Evolutionary conservation across 2,888 invertebrate genomes (phyloP).

Genomic region (Bombylius major): DNA sequence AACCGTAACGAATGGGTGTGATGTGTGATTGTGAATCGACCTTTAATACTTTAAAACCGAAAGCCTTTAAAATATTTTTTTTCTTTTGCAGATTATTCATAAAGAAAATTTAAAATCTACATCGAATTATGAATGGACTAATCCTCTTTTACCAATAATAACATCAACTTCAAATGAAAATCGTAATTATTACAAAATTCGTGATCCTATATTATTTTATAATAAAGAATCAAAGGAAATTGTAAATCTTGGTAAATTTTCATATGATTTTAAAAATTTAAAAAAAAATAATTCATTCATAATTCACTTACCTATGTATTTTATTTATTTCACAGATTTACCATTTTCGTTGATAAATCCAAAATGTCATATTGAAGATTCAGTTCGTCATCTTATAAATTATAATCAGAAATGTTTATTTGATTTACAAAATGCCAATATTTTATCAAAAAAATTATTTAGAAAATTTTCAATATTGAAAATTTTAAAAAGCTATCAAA

Average conservation of each 20-base stretch:
- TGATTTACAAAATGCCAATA: conserved; percentile 16
- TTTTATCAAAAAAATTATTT: conserved; percentile 6
- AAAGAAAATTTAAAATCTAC: too few relatives aligned
- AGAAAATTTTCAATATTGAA: conserved; percentile 8
- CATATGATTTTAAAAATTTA: background rate
- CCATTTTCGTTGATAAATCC: conserved; percentile 23
- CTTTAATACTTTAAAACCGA: too few relatives aligned
- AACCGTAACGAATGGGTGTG: too few relatives aligned
- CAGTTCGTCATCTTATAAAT: conserved; percentile 23
- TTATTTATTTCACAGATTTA: conserved; percentile 18
- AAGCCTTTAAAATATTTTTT: too few relatives aligned
- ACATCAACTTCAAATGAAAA: background rate
- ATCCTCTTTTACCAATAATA: background rate
- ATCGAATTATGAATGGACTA: conserved; percentile 7
- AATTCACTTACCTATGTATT: background rate
- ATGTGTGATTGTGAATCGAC: too few relatives aligned
- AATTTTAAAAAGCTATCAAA: conserved; percentile 7
- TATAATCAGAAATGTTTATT: conserved; percentile 15
- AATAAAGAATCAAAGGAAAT: conserved; percentile 18
- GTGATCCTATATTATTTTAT: conserved; percentile 23
- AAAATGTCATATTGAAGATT: conserved; percentile 23
- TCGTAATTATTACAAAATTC: conserved; percentile 21
- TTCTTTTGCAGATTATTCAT: too few relatives aligned
- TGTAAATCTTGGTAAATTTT: conserved; percentile 18
- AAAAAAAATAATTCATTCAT: background rate